Evolutionary conservation across 2,888 invertebrate species (phyloP), one percentile per base, ranked within the genome.

Genomic region (Seira ritae): DNA sequence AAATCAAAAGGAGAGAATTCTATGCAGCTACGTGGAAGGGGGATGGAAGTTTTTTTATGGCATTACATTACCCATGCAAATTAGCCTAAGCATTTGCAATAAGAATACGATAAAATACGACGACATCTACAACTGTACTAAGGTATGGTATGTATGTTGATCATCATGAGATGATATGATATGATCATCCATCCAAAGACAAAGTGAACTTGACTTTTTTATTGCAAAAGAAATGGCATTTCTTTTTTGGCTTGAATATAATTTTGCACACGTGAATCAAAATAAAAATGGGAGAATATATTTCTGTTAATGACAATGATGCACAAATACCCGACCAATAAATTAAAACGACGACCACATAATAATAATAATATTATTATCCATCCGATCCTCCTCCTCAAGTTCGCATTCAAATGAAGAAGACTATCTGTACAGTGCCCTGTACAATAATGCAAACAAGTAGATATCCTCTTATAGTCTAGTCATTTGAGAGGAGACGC

Each of bases 61-160:
- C n/a, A 55, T 55, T 55, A 55, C 55, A 55, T 55, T 55, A 55
- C 55, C 55, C 55, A 55, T 55, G 55, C 55, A 55, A 55, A 55
- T 55, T 55, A 55, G 15, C 8, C 3, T 31, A 8, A 31, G 31
- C 31, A 31, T 31, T 31, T 4, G 31, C 31, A 31, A 31, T 31
- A 31, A 31, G 31, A 31, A 31, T 31, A 31, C 31, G 31, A 31
- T 31, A 31, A 31, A 31, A 31, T 31, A 31, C 31, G 8, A 31
- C 31, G 31, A 31, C 31, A 31, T 4, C 31, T 31, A 8, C 8
- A 31, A 31, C 2, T 31, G 31, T 8, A n/a, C n/a, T n/a, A n/a
- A n/a, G n/a, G n/a, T n/a, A n/a, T n/a, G n/a, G n/a, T n/a, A n/a
- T n/a, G n/a, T n/a, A n/a, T n/a, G n/a, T n/a, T n/a, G n/a, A n/a